phyloP scores from a whole-genome alignment of 2,113 vertebrate genomes.

The Pycnonotus jocosus region DNA sequence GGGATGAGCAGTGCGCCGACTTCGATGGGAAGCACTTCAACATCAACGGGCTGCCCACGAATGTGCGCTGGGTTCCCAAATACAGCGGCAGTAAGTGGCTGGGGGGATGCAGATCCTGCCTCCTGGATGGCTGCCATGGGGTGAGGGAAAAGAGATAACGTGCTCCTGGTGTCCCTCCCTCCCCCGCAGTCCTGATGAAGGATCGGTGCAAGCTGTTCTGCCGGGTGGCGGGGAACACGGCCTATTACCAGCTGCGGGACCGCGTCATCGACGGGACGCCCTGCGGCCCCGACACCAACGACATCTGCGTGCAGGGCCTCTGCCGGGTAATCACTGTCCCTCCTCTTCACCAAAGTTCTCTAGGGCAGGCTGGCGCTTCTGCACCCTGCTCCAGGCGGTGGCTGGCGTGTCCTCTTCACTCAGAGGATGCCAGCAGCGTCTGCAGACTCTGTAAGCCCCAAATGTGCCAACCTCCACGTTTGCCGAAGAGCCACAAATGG shows the following conservation, averaged over 20 bases:
- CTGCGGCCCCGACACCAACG: conserved; percentile 92
- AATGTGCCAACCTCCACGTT: neutral
- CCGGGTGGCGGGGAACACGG: conserved; percentile 89
- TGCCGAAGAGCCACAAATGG: neutral
- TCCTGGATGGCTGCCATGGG: rapidly evolving
- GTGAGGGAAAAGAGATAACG: neutral
- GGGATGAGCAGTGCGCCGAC: conserved; percentile 91
- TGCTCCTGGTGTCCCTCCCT: neutral
- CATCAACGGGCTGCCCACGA: conserved; percentile 94
- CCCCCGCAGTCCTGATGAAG: conserved; percentile 89
- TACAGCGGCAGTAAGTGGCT: conserved; percentile 94
- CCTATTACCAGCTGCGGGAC: conserved; percentile 98
- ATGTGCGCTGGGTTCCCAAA: conserved; percentile 96
- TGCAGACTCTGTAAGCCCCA: rapidly evolving
- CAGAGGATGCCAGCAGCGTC: neutral
- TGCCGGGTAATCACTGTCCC: conserved; percentile 80
- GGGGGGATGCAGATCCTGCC: neutral
- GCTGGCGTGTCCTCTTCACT: rapidly evolving
- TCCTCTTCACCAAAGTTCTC: neutral
- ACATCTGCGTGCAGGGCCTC: conserved; percentile 97
- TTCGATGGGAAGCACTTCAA: conserved; percentile 97
- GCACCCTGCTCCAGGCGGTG: rapidly evolving
- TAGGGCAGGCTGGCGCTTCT: rapidly evolving
- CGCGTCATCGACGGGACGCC: conserved; percentile 93
- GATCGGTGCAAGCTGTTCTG: conserved; percentile 98